Percentiles rank a stretch among this genome's conserved stretches.
Evolutionary conservation across 2,888 invertebrate species (phyloP).

Genomic region (Iphiclides podalirius): DNA sequence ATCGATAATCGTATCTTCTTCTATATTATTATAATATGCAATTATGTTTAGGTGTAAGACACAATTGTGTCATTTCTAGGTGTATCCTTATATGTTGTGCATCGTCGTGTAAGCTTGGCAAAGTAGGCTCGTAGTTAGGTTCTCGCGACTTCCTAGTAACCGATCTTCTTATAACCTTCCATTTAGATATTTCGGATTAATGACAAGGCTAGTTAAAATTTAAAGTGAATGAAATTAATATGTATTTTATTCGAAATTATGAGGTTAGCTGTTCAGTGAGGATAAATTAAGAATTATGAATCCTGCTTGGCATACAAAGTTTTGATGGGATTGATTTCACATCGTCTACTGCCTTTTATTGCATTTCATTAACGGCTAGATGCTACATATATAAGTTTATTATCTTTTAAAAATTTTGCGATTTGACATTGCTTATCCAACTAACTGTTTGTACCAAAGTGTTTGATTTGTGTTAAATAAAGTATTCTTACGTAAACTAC

Average conservation of each 20-base stretch:
- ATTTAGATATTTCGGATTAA: constrained; percentile 64
- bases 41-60: constrained; percentile 65
- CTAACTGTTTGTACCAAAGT: constrained; percentile 80
- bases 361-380: constrained; percentile 62
- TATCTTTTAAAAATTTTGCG: constrained; percentile 45
- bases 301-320: constrained; percentile 25
- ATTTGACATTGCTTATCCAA: constrained; percentile 63
- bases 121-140: constrained; percentile 74
- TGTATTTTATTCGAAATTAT: constrained; percentile 49
- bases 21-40: constrained; percentile 56
- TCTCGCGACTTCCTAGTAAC: constrained; percentile 73
- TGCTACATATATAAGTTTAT: constrained; percentile 49
- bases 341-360: constrained; percentile 13
- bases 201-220: constrained; percentile 51
- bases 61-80: constrained; percentile 65
- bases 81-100: constrained; percentile 73
- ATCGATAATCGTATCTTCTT: constrained; percentile 72
- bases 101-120: constrained; percentile 70
- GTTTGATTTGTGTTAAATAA: constrained; percentile 80
- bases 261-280: constrained; percentile 39
- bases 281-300: constrained; percentile 28
- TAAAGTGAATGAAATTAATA: constrained; percentile 44
- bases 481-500: constrained; percentile 75
- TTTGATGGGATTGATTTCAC: constrained; percentile 33
- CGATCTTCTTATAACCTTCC: constrained; percentile 73